Conservation (phyloP, 1,140 invertebrate species). For the Drosophila parabipectinata region DNA sequence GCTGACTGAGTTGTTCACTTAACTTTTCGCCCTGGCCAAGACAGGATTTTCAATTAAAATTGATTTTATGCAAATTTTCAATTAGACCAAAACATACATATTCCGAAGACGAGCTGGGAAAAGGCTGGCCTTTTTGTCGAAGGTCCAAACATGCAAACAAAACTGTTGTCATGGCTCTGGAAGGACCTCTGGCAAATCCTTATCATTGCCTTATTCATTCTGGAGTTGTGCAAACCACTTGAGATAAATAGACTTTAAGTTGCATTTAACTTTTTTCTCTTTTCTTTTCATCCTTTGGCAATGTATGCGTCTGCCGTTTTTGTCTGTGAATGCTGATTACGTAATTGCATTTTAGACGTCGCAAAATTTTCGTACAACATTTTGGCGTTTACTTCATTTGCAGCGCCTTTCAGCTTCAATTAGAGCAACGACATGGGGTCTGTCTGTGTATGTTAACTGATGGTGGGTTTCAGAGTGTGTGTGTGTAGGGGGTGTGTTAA, state of each 20-base stretch:
- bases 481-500: conserved; percentile 52
- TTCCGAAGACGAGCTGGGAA: conserved; percentile 11
- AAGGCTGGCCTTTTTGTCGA: conserved; percentile 13
- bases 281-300: conserved; percentile 4
- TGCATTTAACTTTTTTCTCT: conserved; percentile 31
- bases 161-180: conserved; percentile 23
- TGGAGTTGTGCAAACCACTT: conserved; percentile 64
- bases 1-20: conserved; percentile 65
- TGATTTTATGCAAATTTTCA: conserved; percentile 82
- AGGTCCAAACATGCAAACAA: conserved; percentile 48
- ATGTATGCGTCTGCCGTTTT: conserved; percentile 9
- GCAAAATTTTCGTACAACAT: conserved; percentile 74
- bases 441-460: conserved; percentile 4
- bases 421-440: conserved; percentile 28
- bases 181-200: conserved; percentile 11
- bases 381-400: conserved; percentile 81
- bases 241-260: conserved; percentile 73
- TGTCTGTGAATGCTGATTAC: conserved; percentile 73
- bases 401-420: conserved; percentile 77
- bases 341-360: conserved; percentile 75
- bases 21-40: conserved; percentile 62
- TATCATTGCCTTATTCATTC: conserved; percentile 33
- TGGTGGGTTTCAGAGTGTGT: conserved; percentile 9
- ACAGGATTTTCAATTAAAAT: conserved; percentile 81
- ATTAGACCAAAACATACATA: conserved; percentile 71